Base-by-base conservation (phyloP, 2,113 vertebrate genomes). In the Megaceryle torquata region DNA sequence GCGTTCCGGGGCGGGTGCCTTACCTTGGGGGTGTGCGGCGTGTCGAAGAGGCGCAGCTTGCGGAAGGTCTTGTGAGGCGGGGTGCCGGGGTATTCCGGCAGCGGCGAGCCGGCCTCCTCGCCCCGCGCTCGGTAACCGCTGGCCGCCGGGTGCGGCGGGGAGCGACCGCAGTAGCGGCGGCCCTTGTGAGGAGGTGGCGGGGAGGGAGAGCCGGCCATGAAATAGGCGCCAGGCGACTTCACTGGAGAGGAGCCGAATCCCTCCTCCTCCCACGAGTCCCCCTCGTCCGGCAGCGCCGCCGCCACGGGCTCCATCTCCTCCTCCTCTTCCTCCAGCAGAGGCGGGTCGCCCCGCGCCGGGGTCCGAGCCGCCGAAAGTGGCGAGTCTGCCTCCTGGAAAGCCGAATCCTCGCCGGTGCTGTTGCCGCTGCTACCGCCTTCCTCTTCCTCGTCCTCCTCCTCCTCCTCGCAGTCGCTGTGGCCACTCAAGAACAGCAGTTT, bases 1-100 rank as follows among this genome's bases (percentile, higher is more conserved):
- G 51, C 53, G 60, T 31, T 37, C 16, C 33, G 6, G 19, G 22
- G 28, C 15, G 15, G 39, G 10, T 35, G 44, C 98, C 98, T 86
- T 86, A 99, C 99, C 99, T 99, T 99, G 33, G 99, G 99, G 17
- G 99, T 99, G 97, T 99, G 99, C 20, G 99, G 99, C 0, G 99
- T 99, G 95, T 99, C 99, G 92, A 99, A 99, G 2, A 99, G 98
- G 3, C 99, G 97, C 54, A 99, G 98, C 72, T 99, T 99, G 78
- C 99, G 98, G 96, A 99, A 99, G 17, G 99, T 99, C 96, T 99
- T 99, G 88, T 99, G 99, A 6, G 99, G 99, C 48, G 99, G 99
- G 5, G 99, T 99, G 92, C 99, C 99, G 4, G 99, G 99, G 48
- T 98, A 98, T 72, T 99, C 98, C 0, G 98, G 99, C 70, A 98